Evolutionary conservation across 2,888 invertebrate genomes (phyloP).

Genomic region (Synanthedon myopaeformis): DNA sequence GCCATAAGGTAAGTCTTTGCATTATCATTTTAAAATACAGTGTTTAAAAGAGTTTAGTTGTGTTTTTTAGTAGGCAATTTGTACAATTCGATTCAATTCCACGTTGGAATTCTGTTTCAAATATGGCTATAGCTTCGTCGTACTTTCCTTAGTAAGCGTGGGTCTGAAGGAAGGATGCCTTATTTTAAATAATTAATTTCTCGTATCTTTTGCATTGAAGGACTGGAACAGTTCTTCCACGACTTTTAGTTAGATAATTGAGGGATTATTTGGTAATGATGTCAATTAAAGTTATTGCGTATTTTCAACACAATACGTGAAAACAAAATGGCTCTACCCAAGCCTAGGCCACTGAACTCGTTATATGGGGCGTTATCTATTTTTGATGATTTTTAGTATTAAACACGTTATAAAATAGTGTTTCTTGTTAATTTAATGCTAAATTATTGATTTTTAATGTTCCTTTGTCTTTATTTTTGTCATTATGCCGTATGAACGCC

Average conservation of each 20-base stretch:
- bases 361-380: constrained; percentile 58
- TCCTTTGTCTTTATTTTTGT: constrained; percentile 13
- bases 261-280: constrained; percentile 56
- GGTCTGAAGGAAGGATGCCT: constrained; percentile 58
- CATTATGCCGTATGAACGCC: constrained; percentile 22
- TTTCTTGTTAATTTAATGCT: constrained; percentile 10
- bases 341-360: constrained; percentile 68
- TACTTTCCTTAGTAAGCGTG: constrained; percentile 67
- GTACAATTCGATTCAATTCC: constrained; percentile 48
- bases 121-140: constrained; percentile 66
- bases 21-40: constrained; percentile 43
- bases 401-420: constrained; percentile 3
- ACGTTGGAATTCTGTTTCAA: constrained; percentile 69
- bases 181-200: constrained; percentile 68
- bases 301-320: constrained; percentile 66
- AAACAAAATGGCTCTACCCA: constrained; percentile 71
- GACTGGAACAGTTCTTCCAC: constrained; percentile 61
- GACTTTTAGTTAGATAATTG: constrained; percentile 51
- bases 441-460: constrained; percentile 15
- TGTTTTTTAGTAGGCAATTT: constrained; percentile 37
- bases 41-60: constrained; percentile 41
- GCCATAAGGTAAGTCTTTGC: constrained; percentile 65
- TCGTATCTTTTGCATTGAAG: constrained; percentile 60
- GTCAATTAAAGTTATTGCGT: constrained; percentile 62
- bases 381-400: constrained; percentile 13